Evolutionary conservation across 2,888 invertebrate genomes (phyloP).

Genomic region (Eupithecia dodoneata): DNA sequence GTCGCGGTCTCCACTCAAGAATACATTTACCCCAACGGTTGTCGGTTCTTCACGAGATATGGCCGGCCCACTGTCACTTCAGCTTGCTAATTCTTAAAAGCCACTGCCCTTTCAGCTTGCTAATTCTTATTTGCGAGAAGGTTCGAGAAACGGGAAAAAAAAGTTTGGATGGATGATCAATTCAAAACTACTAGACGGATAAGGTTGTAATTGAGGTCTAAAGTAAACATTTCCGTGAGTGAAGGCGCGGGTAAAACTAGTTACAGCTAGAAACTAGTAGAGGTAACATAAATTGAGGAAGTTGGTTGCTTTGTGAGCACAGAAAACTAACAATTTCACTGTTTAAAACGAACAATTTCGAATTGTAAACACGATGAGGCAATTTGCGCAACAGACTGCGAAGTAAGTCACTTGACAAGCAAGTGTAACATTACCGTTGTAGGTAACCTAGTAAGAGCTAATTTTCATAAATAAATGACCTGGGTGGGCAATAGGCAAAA

Average conservation of each 20-base stretch:
- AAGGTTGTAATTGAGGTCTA: neutral
- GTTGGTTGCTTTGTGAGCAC: neutral
- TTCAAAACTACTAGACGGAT: neutral
- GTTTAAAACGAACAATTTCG: neutral
- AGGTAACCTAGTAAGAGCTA: conserved; percentile 1
- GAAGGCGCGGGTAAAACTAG: neutral
- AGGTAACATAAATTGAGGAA: neutral
- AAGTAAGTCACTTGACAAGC: neutral
- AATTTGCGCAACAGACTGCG: neutral
- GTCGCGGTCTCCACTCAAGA: no score
- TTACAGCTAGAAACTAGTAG: neutral
- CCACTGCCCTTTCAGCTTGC: no score
- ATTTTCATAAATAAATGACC: conserved; percentile 17
- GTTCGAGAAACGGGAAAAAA: neutral
- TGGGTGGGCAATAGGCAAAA: neutral
- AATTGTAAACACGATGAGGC: neutral
- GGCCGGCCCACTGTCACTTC: no score
- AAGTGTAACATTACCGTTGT: neutral
- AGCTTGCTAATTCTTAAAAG: no score
- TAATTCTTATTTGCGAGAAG: no score
- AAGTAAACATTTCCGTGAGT: neutral
- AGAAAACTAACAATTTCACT: neutral
- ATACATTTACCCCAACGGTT: no score
- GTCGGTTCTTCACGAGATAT: no score
- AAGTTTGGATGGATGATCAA: neutral